phyloP scores from a whole-genome alignment of 1,140 invertebrate species.

The Sminthurinus signatus region DNA sequence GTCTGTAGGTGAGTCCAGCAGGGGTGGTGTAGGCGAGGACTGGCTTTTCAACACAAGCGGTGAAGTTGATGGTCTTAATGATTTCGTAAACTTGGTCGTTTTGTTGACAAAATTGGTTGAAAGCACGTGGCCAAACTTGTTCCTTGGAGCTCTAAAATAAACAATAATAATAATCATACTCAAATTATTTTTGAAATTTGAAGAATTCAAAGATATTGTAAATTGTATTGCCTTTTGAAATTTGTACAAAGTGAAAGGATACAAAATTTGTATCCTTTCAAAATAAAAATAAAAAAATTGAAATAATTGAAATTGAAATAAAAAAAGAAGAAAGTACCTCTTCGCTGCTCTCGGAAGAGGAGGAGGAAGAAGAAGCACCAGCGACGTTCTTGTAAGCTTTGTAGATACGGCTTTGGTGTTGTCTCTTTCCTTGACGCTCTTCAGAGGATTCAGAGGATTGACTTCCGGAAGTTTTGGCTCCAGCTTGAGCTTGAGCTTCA shows the following conservation, averaged over 20 bases:
- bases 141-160: slow-evolving; percentile 13
- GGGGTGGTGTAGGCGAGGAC: slow-evolving; percentile 33
- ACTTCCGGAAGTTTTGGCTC: neutral
- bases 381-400: neutral
- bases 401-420: neutral
- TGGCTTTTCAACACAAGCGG: slow-evolving; percentile 39
- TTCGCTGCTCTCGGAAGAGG: slow-evolving; percentile 11
- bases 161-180: no score
- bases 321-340: no score
- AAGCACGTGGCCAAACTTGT: slow-evolving; percentile 35
- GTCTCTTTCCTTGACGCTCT: neutral
- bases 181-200: no score
- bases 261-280: no score
- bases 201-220: no score
- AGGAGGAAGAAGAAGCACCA: neutral
- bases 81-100: slow-evolving; percentile 41
- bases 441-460: neutral
- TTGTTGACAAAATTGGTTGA: slow-evolving; percentile 35
- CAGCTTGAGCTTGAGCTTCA: slow-evolving; percentile 23
- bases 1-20: slow-evolving; percentile 23
- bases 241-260: no score
- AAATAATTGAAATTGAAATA: no score
- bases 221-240: no score
- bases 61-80: slow-evolving; percentile 42
- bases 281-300: no score